Percentiles rank a stretch among this genome's conserved stretches.
These are phyloP conservation scores for Onychomys arenicola DNA, from an alignment of 2,797 vertebrate genomes.

Conservation along the genomic window DNA sequence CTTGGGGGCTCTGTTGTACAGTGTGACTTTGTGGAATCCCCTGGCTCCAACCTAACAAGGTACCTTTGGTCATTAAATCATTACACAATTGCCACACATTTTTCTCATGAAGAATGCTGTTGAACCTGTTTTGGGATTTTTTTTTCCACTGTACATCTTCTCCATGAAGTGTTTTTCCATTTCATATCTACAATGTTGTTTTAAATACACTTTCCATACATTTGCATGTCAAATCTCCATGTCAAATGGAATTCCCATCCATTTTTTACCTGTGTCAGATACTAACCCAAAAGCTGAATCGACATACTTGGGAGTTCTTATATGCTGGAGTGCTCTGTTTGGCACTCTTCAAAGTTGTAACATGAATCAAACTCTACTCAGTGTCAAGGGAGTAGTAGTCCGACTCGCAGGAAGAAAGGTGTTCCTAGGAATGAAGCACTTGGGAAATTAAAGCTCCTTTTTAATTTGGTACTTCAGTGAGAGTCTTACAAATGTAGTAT, in stretches of 20 bases:
- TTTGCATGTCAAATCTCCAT: neutral
- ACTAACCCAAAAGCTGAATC: neutral
- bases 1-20: no score
- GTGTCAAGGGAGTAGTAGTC: neutral
- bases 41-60: no score
- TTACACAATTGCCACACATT: neutral
- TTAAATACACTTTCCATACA: neutral
- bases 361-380: slow-evolving; percentile 47
- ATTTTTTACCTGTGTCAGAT: neutral
- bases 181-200: neutral
- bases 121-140: neutral
- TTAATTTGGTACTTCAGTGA: slow-evolving; percentile 69
- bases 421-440: slow-evolving; percentile 68
- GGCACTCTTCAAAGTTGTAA: neutral
- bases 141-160: neutral
- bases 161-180: neutral
- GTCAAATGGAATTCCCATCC: neutral
- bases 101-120: neutral
- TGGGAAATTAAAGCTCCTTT: slow-evolving; percentile 76
- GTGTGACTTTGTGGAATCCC: no score
- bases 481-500: slow-evolving; percentile 61
- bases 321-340: neutral
- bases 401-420: slow-evolving; percentile 25
- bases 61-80: no score
- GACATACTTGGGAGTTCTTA: neutral